These are phyloP conservation scores for Coleophora deauratella DNA, from an alignment of 2,888 invertebrate species.

Conservation along the genomic window DNA sequence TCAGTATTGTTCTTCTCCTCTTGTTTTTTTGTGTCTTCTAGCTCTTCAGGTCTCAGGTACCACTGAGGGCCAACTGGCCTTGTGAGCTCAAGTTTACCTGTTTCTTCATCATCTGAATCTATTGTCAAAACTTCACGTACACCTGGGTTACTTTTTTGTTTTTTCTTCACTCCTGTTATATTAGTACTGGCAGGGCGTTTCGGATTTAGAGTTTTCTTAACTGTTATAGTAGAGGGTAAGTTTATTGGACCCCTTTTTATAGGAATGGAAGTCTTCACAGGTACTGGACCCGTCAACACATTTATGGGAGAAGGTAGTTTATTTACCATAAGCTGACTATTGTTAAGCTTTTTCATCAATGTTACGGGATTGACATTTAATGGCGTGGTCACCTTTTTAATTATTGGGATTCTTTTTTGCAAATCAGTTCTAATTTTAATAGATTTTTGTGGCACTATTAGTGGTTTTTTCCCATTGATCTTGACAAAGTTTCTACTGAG, in stretches of 20 bases:
- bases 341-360: conserved; percentile 17
- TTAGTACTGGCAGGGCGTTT: conserved; percentile 16
- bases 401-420: no score
- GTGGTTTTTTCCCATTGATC: conserved; percentile 20
- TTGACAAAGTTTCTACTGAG: no score
- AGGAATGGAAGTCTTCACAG: no score
- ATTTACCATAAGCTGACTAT: conserved; percentile 17
- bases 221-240: conserved; percentile 49
- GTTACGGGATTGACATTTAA: conserved; percentile 20
- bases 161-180: conserved; percentile 14
- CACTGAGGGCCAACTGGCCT: conserved; percentile 39
- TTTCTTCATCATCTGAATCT: conserved; percentile 57
- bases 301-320: conserved; percentile 11
- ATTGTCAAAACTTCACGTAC: conserved; percentile 36
- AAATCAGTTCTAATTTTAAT: no score
- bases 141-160: conserved; percentile 14
- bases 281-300: conserved; percentile 17
- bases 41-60: conserved; percentile 60
- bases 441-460: no score
- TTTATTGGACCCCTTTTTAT: conserved; percentile 16
- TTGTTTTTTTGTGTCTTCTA: conserved; percentile 15
- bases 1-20: conserved; percentile 52
- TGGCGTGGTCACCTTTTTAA: no score
- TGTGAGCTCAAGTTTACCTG: neutral
- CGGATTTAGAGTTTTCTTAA: conserved; percentile 29